These are phyloP conservation scores for Excalfactoria chinensis DNA, from an alignment of 2,113 vertebrate species.

Conservation along the genomic window DNA sequence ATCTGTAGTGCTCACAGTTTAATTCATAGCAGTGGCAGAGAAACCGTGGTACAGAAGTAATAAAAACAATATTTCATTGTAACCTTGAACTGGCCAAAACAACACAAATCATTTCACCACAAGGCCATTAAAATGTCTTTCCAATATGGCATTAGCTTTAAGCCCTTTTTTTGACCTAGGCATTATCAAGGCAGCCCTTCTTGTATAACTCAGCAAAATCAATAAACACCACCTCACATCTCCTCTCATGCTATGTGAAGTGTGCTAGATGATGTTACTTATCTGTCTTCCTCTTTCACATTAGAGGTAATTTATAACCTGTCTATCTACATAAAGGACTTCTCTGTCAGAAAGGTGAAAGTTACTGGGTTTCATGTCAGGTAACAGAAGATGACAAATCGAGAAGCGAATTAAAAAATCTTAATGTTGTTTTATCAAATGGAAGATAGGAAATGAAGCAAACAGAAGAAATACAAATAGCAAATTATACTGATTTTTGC, in stretches of 20 bases:
- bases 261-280: conserved; percentile 1
- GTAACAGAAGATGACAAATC: neutral
- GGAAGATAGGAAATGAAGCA: neutral
- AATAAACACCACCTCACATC: conserved; percentile 23
- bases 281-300: neutral
- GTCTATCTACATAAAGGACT: neutral
- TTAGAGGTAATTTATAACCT: neutral
- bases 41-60: neutral
- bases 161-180: conserved; percentile 1
- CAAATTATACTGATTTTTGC: neutral
- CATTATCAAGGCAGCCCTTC: neutral
- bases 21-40: conserved; percentile 31
- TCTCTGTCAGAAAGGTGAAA: neutral
- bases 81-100: conserved; percentile 60
- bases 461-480: neutral
- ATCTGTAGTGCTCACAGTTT: conserved; percentile 1
- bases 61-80: conserved; percentile 54
- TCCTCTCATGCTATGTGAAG: conserved; percentile 10
- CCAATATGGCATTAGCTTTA: conserved; percentile 28
- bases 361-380: neutral
- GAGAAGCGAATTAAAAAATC: neutral
- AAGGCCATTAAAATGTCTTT: conserved; percentile 57
- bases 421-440: neutral
- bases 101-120: conserved; percentile 48
- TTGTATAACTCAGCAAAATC: conserved; percentile 44